Percentiles rank a stretch among this genome's conserved stretches.
Conservation (phyloP, 2,888 invertebrate genomes). For the Invenusta paracnida region DNA sequence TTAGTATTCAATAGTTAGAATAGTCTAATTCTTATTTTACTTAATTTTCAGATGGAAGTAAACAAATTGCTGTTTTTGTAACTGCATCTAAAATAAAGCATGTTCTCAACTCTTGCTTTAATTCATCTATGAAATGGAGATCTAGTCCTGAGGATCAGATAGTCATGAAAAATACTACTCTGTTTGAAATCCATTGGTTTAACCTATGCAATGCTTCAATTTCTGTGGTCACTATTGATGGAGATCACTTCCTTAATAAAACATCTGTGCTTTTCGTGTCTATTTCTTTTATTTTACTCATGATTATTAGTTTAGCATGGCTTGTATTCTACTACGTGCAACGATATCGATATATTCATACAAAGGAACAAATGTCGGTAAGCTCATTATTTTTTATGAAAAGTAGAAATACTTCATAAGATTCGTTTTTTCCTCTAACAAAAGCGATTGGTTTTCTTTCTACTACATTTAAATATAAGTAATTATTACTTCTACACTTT, state of each 20-base stretch:
- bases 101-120: not conserved
- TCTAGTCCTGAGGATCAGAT: not conserved
- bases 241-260: conserved; percentile 45
- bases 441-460: not conserved
- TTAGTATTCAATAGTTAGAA: too few species aligned
- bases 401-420: too few species aligned
- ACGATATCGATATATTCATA: conserved; percentile 84
- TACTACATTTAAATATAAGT: not conserved
- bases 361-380: conserved; percentile 85
- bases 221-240: not conserved
- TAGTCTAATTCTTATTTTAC: too few species aligned
- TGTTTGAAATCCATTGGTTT: not conserved
- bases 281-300: conserved; percentile 86
- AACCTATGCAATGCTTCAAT: conserved; percentile 19
- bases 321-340: conserved; percentile 92
- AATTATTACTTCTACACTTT: not conserved
- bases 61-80: not conserved
- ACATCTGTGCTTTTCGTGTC: conserved; percentile 89
- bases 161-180: too few species aligned
- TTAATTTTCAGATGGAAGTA: not conserved
- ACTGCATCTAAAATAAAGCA: not conserved
- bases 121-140: not conserved
- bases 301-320: conserved; percentile 90
- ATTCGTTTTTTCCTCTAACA: too few species aligned
- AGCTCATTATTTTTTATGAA: too few species aligned